Percentiles rank a stretch among this genome's conserved stretches.
phyloP scores from a whole-genome alignment of 2,888 invertebrate genomes.

The Scaeva pyrastri region DNA sequence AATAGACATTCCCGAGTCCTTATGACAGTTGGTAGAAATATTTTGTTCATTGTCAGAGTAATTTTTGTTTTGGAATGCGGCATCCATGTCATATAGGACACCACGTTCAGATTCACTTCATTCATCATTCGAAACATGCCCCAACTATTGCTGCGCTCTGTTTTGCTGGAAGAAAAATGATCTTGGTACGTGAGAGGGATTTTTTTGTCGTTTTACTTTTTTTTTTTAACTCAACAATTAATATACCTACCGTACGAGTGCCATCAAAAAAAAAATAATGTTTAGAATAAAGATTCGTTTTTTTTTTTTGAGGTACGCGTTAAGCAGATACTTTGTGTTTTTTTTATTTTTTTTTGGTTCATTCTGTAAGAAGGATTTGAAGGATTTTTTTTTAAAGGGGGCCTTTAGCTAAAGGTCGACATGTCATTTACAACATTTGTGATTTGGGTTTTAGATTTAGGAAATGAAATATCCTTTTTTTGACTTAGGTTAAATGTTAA shows the following conservation, averaged over 20 bases:
- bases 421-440: slow-evolving; percentile 16
- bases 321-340: slow-evolving; percentile 5
- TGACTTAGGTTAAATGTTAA: not conserved
- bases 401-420: slow-evolving; percentile 37
- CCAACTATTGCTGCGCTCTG: slow-evolving; percentile 42
- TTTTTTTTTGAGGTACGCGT: slow-evolving; percentile 7
- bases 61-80: not conserved
- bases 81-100: slow-evolving; percentile 14
- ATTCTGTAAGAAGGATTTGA: slow-evolving; percentile 6
- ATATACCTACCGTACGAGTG: slow-evolving; percentile 33
- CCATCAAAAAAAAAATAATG: slow-evolving; percentile 28
- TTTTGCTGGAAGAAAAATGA: slow-evolving; percentile 68
- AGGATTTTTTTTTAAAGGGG: not conserved
- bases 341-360: not conserved
- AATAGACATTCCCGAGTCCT: too few species aligned
- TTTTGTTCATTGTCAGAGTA: too few species aligned
- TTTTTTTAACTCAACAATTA: slow-evolving; percentile 55
- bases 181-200: slow-evolving; percentile 64
- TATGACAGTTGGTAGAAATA: too few species aligned
- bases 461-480: slow-evolving; percentile 12
- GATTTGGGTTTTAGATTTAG: slow-evolving; percentile 17
- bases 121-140: slow-evolving; percentile 66
- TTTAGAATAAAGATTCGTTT: slow-evolving; percentile 44
- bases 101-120: slow-evolving; percentile 64
- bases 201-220: slow-evolving; percentile 21